Base-by-base conservation (phyloP, 2,113 vertebrate genomes). In the Athene noctua region DNA sequence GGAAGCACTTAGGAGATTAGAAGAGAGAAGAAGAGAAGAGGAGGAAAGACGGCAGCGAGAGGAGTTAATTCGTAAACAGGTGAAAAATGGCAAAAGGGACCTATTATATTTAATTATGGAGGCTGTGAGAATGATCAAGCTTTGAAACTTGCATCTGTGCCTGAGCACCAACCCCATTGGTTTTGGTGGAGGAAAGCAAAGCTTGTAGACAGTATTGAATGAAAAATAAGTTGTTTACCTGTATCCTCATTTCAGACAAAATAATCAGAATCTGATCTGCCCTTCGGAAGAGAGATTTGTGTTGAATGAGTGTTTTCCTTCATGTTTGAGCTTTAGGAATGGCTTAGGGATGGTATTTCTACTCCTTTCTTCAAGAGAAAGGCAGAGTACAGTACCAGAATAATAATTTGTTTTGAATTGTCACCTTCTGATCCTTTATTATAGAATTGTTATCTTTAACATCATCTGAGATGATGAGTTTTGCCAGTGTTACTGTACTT, bases 11-110 rank as follows among this genome's bases (percentile, higher is more conserved):
- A 98, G 99, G 77, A 98, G 98, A 87, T 80, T 99, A 85, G 99
- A 99, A 91, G 99, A 99, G 90, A 98, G 98, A 55, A 98, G 98
- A 91, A 98, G 99, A 97, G 99, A 99, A 90, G 99, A 99, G 71
- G 99, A 99, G 71, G 99, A 99, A 75, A 98, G 98, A 58, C 98
- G 98, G 74, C 98, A 99, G 97, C 98, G 98, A 70, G 99, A 99
- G 95, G 99, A 99, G 78, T 92, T 99, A 94, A 97, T 99, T 63
- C 99, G 99, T 83, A 99, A 99, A 97, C 99, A 99, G 98, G 99
- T 99, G 67, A 96, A 87, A 75, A 82, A 72, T 77, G 54, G 23
- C 73, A 58, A 10, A 57, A 79, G 46, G 15, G 27, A 40, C 13
- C 29, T 57, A 8, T 17, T 42, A 15, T 10, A 13, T 74, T 77